These are phyloP conservation scores for Brachypalpus laphriformis DNA, from an alignment of 2,888 invertebrate genomes.

Conservation along the genomic window DNA sequence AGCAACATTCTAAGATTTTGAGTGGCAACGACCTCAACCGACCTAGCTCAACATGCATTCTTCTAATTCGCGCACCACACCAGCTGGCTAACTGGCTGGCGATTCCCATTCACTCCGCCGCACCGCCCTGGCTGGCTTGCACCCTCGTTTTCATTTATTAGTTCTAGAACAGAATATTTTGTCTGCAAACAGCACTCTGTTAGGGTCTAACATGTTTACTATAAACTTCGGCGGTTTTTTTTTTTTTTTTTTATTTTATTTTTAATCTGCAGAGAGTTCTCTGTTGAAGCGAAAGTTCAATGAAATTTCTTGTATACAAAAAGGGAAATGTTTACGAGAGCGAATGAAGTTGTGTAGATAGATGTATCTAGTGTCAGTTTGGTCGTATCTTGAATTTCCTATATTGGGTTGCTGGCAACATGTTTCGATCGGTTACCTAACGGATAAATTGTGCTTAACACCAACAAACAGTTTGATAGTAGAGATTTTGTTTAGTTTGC, in stretches of 20 bases:
- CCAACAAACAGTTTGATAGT: not conserved
- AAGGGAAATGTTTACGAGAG: slow-evolving; percentile 46
- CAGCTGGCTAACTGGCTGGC: slow-evolving; percentile 19
- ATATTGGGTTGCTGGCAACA: slow-evolving; percentile 4
- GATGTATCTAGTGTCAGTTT: not conserved
- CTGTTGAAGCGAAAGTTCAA: slow-evolving; percentile 65
- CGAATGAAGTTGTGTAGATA: slow-evolving; percentile 14
- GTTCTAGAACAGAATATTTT: slow-evolving; percentile 49
- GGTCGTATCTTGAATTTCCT: too few relatives aligned
- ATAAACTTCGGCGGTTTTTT: slow-evolving; percentile 36
- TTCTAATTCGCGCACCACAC: slow-evolving; percentile 70
- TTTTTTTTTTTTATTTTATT: not conserved
- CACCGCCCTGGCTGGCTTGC: slow-evolving; percentile 1
- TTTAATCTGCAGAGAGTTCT: slow-evolving; percentile 2
- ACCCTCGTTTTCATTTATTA: slow-evolving; percentile 46
- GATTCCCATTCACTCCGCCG: slow-evolving; percentile 23
- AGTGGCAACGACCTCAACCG: slow-evolving; percentile 74
- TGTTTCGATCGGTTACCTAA: slow-evolving; percentile 14
- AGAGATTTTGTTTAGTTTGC: slow-evolving; percentile 1
- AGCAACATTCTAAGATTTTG: slow-evolving; percentile 74
- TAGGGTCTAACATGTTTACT: slow-evolving; percentile 42
- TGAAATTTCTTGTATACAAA: slow-evolving; percentile 65
- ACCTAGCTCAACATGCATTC: slow-evolving; percentile 74
- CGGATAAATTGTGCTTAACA: not conserved
- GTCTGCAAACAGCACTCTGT: slow-evolving; percentile 63